Percentiles rank a stretch among this genome's conserved stretches.
Conservation (phyloP, 2,113 vertebrate species). For the Chinchilla lanigera region DNA sequence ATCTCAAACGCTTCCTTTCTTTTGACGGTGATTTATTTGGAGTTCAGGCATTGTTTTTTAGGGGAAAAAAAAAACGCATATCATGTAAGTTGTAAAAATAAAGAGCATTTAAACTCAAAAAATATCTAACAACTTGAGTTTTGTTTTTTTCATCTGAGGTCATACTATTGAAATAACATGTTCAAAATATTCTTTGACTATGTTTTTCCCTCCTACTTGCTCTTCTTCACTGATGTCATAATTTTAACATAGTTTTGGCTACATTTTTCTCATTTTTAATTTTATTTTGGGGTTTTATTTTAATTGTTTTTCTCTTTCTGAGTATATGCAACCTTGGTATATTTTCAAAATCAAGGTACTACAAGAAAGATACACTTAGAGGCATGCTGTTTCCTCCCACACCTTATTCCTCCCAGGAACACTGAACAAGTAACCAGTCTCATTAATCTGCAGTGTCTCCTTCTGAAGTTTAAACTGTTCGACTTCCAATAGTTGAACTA, state of each 20-base stretch:
- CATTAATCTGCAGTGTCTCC: not conserved
- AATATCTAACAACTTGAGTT: not conserved
- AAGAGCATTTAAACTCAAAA: not conserved
- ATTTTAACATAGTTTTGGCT: not conserved
- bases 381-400: accelerated
- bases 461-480: not conserved
- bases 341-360: not conserved
- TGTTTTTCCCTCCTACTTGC: not conserved
- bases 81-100: not conserved
- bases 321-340: not conserved
- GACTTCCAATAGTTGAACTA: not conserved
- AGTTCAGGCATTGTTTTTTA: not conserved
- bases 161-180: not conserved
- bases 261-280: not conserved
- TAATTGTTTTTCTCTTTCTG: not conserved
- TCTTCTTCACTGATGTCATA: not conserved
- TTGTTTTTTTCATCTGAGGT: not conserved
- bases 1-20: not conserved
- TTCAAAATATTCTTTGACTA: not conserved
- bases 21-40: not conserved
- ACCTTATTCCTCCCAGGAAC: not conserved
- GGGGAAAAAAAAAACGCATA: not conserved
- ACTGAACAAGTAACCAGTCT: not conserved
- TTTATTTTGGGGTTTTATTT: not conserved
- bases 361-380: not conserved